phyloP scores from a whole-genome alignment of 2,113 vertebrate genomes.

The Nesospiza acunhae region DNA sequence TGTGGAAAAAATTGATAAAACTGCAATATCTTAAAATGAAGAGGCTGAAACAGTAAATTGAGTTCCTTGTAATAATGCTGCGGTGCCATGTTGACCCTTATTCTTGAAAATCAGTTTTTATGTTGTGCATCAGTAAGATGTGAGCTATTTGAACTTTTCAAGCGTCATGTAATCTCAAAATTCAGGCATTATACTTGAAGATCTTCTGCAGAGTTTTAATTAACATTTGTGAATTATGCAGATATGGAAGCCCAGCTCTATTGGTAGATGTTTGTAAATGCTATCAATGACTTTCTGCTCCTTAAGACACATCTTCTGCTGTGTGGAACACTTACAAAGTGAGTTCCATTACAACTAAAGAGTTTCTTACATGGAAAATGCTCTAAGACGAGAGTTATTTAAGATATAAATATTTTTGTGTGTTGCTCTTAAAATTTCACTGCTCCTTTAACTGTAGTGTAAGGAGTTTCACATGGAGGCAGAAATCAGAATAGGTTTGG shows the following conservation, averaged over 20 bases:
- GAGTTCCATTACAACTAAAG: not conserved
- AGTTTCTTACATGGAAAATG: not conserved
- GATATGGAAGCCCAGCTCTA: not conserved
- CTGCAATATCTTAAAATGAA: conserved; percentile 59
- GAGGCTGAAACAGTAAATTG: conserved; percentile 59
- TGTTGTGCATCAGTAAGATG: not conserved
- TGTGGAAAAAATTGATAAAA: conserved; percentile 68
- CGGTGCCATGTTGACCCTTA: not conserved
- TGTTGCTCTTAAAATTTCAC: not conserved
- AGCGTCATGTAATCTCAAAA: not conserved
- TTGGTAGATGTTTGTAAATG: not conserved
- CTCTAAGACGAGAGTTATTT: not conserved
- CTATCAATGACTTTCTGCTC: not conserved
- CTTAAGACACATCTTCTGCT: not conserved
- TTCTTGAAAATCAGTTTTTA: conserved; percentile 17
- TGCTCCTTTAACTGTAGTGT: not conserved
- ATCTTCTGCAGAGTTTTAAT: not conserved
- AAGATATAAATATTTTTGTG: not conserved
- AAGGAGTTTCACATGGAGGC: not conserved
- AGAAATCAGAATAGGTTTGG: not conserved
- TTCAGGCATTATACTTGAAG: not conserved
- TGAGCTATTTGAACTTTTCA: not conserved
- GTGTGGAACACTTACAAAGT: not conserved
- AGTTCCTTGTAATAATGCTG: conserved; percentile 41
- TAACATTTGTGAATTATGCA: not conserved